Percentiles rank a stretch among this genome's conserved stretches.
These are phyloP conservation scores for Lepidochrysops patricia DNA, from an alignment of 2,888 invertebrate species.

Conservation along the genomic window DNA sequence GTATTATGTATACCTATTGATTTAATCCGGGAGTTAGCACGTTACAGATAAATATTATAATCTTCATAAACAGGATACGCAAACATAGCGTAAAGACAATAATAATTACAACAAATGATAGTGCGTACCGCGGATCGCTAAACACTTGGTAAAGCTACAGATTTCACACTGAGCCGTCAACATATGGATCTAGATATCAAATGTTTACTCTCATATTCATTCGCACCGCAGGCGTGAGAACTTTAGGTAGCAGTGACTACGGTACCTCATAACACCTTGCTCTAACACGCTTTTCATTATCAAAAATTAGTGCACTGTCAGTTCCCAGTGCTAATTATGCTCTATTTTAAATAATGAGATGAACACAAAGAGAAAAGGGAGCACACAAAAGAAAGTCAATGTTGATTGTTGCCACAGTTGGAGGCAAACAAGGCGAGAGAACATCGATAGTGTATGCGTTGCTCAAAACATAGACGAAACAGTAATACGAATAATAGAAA, in stretches of 20 bases:
- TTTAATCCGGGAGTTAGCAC: conserved; percentile 5
- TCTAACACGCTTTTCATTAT: conserved; percentile 47
- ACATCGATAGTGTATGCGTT: conserved; percentile 9
- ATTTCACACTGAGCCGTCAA: conserved; percentile 73
- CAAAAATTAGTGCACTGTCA: conserved; percentile 49
- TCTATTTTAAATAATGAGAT: conserved; percentile 30
- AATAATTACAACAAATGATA: conserved; percentile 75
- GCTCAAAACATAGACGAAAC: neutral
- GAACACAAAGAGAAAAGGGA: conserved; percentile 27
- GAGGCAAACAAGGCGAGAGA: conserved; percentile 18
- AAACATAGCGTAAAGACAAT: conserved; percentile 71
- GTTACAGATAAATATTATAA: neutral
- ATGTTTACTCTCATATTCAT: conserved; percentile 70
- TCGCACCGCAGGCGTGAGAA: conserved; percentile 70
- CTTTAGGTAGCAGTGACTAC: conserved; percentile 57
- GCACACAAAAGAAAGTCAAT: conserved; percentile 17
- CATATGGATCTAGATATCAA: conserved; percentile 73
- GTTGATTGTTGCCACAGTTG: too few relatives aligned
- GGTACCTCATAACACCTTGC: conserved; percentile 55
- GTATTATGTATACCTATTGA: too few relatives aligned
- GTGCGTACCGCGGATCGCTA: conserved; percentile 67
- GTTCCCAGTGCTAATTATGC: conserved; percentile 56
- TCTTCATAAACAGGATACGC: conserved; percentile 50
- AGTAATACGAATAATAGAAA: too few relatives aligned
- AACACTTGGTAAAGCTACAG: conserved; percentile 73